Conservation (phyloP, 2,797 vertebrate species). For the Danio jaintianensis region DNA sequence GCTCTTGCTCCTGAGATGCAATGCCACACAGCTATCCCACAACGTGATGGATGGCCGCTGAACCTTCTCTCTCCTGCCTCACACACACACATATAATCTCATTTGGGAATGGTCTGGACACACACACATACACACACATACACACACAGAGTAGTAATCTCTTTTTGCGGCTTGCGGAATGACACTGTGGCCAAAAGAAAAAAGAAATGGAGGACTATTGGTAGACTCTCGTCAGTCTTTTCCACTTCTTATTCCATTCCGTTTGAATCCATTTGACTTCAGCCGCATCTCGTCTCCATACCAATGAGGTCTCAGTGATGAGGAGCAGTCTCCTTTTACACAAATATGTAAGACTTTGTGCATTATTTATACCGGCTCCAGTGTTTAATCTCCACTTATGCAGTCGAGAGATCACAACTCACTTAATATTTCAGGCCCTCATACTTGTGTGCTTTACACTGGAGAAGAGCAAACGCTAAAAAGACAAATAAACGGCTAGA, state of each 20-base stretch:
- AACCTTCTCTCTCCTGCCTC: conserved; percentile 73
- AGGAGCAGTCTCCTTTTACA: conserved; percentile 69
- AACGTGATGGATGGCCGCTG: conserved; percentile 82
- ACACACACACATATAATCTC: conserved; percentile 77
- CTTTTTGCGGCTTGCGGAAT: conserved; percentile 48
- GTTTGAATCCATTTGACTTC: conserved; percentile 67
- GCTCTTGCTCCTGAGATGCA: conserved; percentile 57
- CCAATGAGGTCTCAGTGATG: conserved; percentile 70
- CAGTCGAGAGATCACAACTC: conserved; percentile 64
- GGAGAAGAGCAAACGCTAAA: conserved; percentile 40
- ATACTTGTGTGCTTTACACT: conserved; percentile 43
- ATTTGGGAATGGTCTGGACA: conserved; percentile 70
- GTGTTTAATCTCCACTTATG: conserved; percentile 69
- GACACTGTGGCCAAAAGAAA: conserved; percentile 57
- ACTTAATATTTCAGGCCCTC: conserved; percentile 71
- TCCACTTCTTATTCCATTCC: conserved; percentile 56
- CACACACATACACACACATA: conserved; percentile 62
- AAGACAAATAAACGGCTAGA: conserved; percentile 41
- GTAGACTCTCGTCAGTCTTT: conserved; percentile 71
- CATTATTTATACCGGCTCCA: conserved; percentile 71
- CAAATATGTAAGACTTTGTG: conserved; percentile 60
- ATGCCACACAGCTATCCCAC: conserved; percentile 63
- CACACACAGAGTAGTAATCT: conserved; percentile 61
- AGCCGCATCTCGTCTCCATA: conserved; percentile 63
- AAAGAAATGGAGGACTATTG: conserved; percentile 73